Conservation (phyloP, 1,140 invertebrate species). For the Leptinotarsa defecta region DNA sequence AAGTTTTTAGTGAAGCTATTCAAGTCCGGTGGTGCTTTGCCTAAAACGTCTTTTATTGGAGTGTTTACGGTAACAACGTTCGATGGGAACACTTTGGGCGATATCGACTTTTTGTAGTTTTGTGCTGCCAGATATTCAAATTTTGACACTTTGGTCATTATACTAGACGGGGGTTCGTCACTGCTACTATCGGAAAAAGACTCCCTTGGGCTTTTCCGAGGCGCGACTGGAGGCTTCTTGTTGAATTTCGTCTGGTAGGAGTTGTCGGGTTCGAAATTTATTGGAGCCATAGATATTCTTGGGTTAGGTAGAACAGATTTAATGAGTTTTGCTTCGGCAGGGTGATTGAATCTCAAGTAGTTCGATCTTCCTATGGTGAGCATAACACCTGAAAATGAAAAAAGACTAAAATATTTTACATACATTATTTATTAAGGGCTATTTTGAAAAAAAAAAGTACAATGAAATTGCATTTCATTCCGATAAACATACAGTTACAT, state of each 20-base stretch:
- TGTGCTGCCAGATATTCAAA: constrained; percentile 63
- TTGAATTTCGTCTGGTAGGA: constrained; percentile 48
- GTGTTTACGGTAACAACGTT: constrained; percentile 78
- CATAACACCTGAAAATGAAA: constrained; percentile 71
- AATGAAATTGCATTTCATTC: no score
- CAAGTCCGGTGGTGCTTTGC: constrained; percentile 61
- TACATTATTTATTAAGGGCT: no score
- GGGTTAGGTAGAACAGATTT: constrained; percentile 76
- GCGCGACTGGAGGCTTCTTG: constrained; percentile 61
- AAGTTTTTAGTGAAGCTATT: constrained; percentile 53
- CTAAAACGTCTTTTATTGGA: constrained; percentile 77
- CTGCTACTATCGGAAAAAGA: constrained; percentile 60
- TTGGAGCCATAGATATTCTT: constrained; percentile 77
- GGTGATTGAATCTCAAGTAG: constrained; percentile 89
- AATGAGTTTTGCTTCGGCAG: constrained; percentile 82
- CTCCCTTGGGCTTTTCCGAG: constrained; percentile 54
- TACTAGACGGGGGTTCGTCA: constrained; percentile 58
- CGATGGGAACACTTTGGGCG: constrained; percentile 77
- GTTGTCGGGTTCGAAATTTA: constrained; percentile 60
- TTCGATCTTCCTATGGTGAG: constrained; percentile 85
- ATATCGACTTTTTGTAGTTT: constrained; percentile 61
- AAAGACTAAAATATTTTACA: no score
- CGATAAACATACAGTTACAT: no score
- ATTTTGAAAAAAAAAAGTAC: no score
- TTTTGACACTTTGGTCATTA: constrained; percentile 66